Percentiles rank a stretch among this genome's conserved stretches.
phyloP scores from a whole-genome alignment of 1,140 invertebrate genomes.

The Heliothis subflexa region DNA sequence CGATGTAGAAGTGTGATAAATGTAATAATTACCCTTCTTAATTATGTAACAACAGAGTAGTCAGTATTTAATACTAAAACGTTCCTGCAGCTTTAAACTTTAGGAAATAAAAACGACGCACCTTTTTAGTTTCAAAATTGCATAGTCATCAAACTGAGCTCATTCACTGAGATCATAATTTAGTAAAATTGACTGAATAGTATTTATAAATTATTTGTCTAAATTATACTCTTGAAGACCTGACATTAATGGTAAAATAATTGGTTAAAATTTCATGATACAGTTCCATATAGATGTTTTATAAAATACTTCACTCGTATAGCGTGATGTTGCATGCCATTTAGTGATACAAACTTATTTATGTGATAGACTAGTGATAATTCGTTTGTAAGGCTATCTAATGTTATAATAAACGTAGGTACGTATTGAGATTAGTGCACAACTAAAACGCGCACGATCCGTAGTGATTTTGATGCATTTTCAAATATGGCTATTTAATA shows the following conservation, averaged over 20 bases:
- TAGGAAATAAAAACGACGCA: conserved; percentile 8
- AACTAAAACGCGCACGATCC: conserved; percentile 16
- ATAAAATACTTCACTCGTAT: background rate
- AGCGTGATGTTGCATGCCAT: conserved; percentile 28
- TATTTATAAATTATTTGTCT: conserved; percentile 45
- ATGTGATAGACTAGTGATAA: conserved; percentile 68
- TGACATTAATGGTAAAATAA: conserved; percentile 14
- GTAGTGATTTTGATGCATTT: conserved; percentile 25
- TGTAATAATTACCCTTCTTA: conserved; percentile 5
- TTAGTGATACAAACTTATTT: conserved; percentile 48
- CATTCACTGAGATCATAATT: conserved; percentile 26
- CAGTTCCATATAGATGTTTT: background rate
- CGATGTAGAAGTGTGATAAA: background rate
- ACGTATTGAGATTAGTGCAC: conserved; percentile 33
- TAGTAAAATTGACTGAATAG: conserved; percentile 47
- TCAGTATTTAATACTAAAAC: conserved; percentile 38
- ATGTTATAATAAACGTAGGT: conserved; percentile 33
- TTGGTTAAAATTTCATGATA: conserved; percentile 7
- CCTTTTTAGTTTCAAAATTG: background rate
- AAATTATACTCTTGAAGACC: conserved; percentile 37
- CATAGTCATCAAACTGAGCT: conserved; percentile 17
- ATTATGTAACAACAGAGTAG: background rate
- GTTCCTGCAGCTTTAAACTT: conserved; percentile 31
- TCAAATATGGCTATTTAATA: conserved; percentile 21
- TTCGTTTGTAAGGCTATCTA: conserved; percentile 48